Evolutionary conservation across 2,797 vertebrate genomes (phyloP).

Genomic region (Basileuterus tristriatus): DNA sequence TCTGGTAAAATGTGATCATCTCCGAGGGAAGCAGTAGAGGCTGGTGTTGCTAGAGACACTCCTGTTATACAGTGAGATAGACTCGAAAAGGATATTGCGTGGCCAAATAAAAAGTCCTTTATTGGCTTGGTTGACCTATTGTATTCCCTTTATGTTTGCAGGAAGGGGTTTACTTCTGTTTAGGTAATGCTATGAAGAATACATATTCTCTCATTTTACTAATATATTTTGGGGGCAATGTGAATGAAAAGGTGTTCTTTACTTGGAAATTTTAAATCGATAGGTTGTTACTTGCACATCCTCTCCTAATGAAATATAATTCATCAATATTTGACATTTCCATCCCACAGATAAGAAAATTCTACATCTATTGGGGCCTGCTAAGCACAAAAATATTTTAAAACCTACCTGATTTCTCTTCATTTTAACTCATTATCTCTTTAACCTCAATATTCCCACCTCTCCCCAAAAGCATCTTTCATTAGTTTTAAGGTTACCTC

Average conservation of each 20-base stretch:
- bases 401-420: not conserved
- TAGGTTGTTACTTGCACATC: not conserved
- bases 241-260: not conserved
- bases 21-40: not conserved
- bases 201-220: not conserved
- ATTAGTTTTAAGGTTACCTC: not conserved
- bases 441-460: not conserved
- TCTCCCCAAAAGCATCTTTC: not conserved
- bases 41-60: not conserved
- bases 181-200: not conserved
- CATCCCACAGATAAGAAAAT: not conserved
- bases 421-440: not conserved
- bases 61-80: not conserved
- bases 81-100: not conserved
- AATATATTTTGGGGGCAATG: not conserved
- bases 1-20: not conserved
- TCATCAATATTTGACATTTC: not conserved
- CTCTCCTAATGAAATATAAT: not conserved
- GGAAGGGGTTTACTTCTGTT: not conserved
- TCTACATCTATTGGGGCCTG: not conserved
- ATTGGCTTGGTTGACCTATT: not conserved
- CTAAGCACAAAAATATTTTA: not conserved
- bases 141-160: not conserved
- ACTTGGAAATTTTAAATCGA: not conserved
- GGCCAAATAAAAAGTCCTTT: not conserved